Conservation (phyloP, 2,888 invertebrate genomes). For the Phengaris alcon region DNA sequence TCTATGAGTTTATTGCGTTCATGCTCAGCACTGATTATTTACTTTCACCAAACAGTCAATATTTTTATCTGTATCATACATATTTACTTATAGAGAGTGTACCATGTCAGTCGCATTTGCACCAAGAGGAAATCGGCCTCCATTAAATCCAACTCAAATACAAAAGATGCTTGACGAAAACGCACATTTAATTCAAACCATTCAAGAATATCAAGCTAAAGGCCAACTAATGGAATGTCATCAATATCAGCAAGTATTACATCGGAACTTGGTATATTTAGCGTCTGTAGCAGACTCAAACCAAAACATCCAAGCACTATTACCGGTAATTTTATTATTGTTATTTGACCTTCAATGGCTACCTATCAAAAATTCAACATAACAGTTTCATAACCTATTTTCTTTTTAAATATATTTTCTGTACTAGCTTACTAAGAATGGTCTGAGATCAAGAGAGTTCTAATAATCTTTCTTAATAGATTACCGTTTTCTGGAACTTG, state of each 20-base stretch:
- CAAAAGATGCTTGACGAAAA: conserved; percentile 99
- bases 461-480: too few relatives aligned
- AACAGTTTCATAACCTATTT: too few relatives aligned
- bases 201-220: conserved; percentile 97
- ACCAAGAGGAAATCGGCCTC: conserved; percentile 84
- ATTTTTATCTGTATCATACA: neutral
- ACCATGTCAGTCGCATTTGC: conserved; percentile 87
- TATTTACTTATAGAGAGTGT: neutral
- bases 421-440: too few relatives aligned
- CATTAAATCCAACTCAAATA: conserved; percentile 90
- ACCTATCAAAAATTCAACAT: too few relatives aligned
- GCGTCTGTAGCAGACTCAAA: conserved; percentile 98
- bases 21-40: neutral
- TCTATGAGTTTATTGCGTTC: neutral
- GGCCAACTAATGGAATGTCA: conserved; percentile 95
- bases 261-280: conserved; percentile 96
- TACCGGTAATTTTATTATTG: conserved; percentile 83
- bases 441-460: too few relatives aligned
- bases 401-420: too few relatives aligned
- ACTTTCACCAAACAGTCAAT: neutral
- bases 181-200: conserved; percentile 96
- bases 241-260: conserved; percentile 95
- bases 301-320: conserved; percentile 92
- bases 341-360: neutral
- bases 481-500: too few relatives aligned